Base-by-base conservation (phyloP, 92 coral and sea anemone species). In the Parazoanthus atlanticus region DNA sequence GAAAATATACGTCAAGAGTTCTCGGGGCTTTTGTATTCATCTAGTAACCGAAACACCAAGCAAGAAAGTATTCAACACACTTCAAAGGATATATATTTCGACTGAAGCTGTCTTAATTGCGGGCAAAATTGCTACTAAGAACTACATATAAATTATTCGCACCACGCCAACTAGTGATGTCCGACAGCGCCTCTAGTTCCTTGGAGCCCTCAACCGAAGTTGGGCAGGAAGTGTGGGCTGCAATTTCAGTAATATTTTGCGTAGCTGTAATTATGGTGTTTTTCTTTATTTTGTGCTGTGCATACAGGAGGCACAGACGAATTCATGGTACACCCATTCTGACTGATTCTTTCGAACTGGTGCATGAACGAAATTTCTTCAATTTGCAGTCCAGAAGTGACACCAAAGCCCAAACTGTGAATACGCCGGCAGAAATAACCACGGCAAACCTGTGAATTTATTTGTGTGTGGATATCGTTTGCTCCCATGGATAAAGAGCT, bases 201-300 rank as follows among this genome's bases (percentile, higher is more conserved):
- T 49, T 77, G 17, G 90, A 76, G 16, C 73, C 91, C 7, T 88
- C 93, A 32, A 72, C 98, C 2, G 49, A 80, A 12, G 92, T 91
- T 23, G 94, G 93, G 11, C 96, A 93, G 82, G 96, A 93, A 84
- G 85, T 95, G 5, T 95, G 98, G 98, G 98, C 98, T 13, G 96
- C 98, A 1, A 93, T 95, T 8, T 95, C 98, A 19, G 98, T 92
- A 11, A 92, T 95, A 21, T 95, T 95, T 80, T 95, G 98, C 47
- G 88, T 95, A 29, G 94, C 93, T 6, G 94, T 95, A 23, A 90
- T 95, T 6, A 73, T 92, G 82, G 93, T 95, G 17, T 95, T 95
- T 58, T 92, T 95, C 90, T 86, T 95, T 23, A 95, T 95, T 77
- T 81, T 95, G 23, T 95, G 98, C 88, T 95, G 98, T 73, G 96